phyloP scores from a whole-genome alignment of 2,888 invertebrate genomes.

The Zhuqinia jingwanae region DNA sequence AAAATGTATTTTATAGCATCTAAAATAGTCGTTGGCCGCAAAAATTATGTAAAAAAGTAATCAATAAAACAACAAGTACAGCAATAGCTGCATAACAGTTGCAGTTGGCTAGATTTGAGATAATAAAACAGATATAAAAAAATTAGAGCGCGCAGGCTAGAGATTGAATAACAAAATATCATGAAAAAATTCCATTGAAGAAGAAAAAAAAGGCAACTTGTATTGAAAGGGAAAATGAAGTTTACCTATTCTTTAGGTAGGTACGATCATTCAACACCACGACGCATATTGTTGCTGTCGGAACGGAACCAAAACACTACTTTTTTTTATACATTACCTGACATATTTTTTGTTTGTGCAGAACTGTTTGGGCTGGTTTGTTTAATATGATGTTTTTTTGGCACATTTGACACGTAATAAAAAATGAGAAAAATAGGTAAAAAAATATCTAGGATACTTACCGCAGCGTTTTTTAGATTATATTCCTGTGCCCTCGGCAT shows the following conservation, averaged over 20 bases:
- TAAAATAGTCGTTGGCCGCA: too few species aligned
- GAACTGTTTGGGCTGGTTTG: background rate
- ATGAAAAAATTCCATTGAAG: background rate
- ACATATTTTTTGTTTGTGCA: too few species aligned
- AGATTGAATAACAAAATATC: background rate
- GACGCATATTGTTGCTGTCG: too few species aligned
- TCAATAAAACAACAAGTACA: background rate
- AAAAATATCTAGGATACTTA: constrained; percentile 42
- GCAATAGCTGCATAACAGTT: constrained; percentile 1
- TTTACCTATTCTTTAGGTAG: too few species aligned
- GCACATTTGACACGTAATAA: background rate
- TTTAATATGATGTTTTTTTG: too few species aligned
- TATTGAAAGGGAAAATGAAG: constrained; percentile 26
- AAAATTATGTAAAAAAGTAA: background rate
- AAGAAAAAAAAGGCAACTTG: background rate
- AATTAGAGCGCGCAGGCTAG: too few species aligned
- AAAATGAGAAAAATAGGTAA: background rate
- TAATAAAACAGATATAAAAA: constrained; percentile 15
- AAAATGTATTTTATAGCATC: too few species aligned
- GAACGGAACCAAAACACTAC: too few species aligned
- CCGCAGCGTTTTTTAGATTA: constrained; percentile 49
- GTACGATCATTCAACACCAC: too few species aligned
- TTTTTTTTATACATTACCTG: too few species aligned
- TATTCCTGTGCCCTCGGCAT: constrained; percentile 50
- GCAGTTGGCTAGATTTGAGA: background rate